Evolutionary conservation across 2,888 invertebrate species (phyloP), one percentile per base, ranked within the genome.

Genomic region (Brenthis ino): DNA sequence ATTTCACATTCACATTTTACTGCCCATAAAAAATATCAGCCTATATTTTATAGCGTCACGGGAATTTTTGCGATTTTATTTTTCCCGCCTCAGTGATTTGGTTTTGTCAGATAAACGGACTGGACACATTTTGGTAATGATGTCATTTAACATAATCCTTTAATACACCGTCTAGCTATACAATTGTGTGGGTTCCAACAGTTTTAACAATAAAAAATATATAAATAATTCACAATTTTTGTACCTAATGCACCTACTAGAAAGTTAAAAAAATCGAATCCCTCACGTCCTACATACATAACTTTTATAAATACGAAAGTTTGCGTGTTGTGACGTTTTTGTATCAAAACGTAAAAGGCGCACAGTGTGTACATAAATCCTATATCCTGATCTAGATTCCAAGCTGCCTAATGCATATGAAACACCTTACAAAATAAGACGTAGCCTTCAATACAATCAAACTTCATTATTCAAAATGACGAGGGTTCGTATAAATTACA

Each of bases 21-120:
- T 80, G 82, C 75, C 80, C 81, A 81, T 87, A 85, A 88, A 87
- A 82, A 85, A 85, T 82, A 82, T 82, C 78, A 64, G 77, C 76
- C 77, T 79, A 80, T 82, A 82, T 85, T 86, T 85, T 85, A 83
- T 80, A 79, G 75, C 75, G 74, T 75, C 74, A 75, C 70, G 77
- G 77, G 76, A 80, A 80, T 83, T 80, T 79, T 77, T 77, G 74
- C 74, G 76, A 77, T 81, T 83, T 79, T 79, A 77, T 80, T 82
- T 80, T 77, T 76, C 71, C 75, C 78, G 74, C 74, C 73, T 72
- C 70, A 67, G 58, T 73, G 73, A 73, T 75, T 73, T 72, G 66
- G 61, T 66, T 76, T 72, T 71, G 67, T 67, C 63, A 54, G 68
- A 67, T 70, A 69, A 70, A 66, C 65, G 65, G 61, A 63, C 63